phyloP scores from a whole-genome alignment of 2,113 vertebrate species.

The Engystomops pustulosus region DNA sequence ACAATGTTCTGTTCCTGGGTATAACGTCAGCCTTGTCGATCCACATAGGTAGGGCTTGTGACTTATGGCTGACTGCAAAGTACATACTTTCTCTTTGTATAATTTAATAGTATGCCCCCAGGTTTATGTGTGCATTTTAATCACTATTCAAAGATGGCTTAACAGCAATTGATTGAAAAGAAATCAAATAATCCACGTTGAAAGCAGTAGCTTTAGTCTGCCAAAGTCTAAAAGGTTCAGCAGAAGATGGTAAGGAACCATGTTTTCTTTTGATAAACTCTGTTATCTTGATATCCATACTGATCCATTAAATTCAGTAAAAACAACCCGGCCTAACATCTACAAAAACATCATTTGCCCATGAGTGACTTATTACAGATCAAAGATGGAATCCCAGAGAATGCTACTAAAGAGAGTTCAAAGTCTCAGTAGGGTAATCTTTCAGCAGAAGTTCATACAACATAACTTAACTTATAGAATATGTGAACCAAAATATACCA shows the following conservation, averaged over 20 bases:
- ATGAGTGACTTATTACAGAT: constrained; percentile 42
- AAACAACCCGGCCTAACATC: constrained; percentile 18
- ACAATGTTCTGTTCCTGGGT: not conserved
- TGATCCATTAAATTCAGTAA: constrained; percentile 45
- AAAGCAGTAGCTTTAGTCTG: constrained; percentile 52
- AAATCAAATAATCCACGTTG: constrained; percentile 54
- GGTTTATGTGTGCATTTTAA: accelerated
- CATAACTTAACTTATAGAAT: not conserved
- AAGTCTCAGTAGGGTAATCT: not conserved
- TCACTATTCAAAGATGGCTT: constrained; percentile 61
- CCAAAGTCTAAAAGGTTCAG: constrained; percentile 55
- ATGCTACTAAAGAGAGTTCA: constrained; percentile 46
- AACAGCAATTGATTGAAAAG: constrained; percentile 59
- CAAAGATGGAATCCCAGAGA: constrained; percentile 50
- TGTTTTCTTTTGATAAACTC: constrained; percentile 56
- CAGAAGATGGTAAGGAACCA: constrained; percentile 38
- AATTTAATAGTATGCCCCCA: not conserved
- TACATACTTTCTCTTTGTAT: accelerated
- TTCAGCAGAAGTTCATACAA: not conserved
- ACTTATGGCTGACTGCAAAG: not conserved
- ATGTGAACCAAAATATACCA: not conserved
- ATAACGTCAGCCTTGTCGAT: constrained; percentile 11
- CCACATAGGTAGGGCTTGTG: not conserved
- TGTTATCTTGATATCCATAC: constrained; percentile 44
- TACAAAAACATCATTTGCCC: constrained; percentile 40